Base-by-base conservation (phyloP, 2,888 invertebrate genomes). In the Boloria euphrosyne region DNA sequence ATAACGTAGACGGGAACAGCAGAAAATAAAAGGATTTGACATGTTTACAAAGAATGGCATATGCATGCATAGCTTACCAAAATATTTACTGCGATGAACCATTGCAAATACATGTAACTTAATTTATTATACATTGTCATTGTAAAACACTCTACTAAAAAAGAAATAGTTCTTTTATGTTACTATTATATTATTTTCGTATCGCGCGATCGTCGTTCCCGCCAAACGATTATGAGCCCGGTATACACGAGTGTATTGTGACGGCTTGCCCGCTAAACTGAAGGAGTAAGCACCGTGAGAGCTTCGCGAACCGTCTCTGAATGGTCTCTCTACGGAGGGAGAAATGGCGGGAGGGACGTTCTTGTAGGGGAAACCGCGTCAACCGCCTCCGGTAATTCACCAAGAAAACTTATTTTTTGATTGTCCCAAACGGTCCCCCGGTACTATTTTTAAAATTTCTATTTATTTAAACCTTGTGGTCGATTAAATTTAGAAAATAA, bases 371-470 rank as follows among this genome's bases (percentile, higher is more conserved):
- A 91, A 88, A 89, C 88, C 86, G 83, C 87, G 83, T 80, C 89
- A 83, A 88, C 85, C 86, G 87, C 87, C 89, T 88, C 86, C 83
- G 85, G 89, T 90, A 89, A 89, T 90, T 90, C 89, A 87, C 88
- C 86, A 91, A 91, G 90, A 91, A 91, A 91, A 89, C 85, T 90
- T 90, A 90, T 89, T 89, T 71, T 86, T 84, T 81, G 85, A 87
- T 83, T 80, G 83, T 80, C 77, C 80, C 80, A 77, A 72, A 77
- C 83, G 84, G 85, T 85, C 80, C 65, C 65, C 63, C 67, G 67
- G 79, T 57, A 51, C 51, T 50, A 38, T 38, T 38, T 38, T 38
- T 10, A 38, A 6, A 7, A 31, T 7, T 27, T 27, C 31, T 31
- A 38, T 38, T 10, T 38, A 38, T 38, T 38, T 38, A 38, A 38